These are phyloP conservation scores for Pristiophorus japonicus DNA, from an alignment of 2,113 vertebrate genomes.

Conservation along the genomic window DNA sequence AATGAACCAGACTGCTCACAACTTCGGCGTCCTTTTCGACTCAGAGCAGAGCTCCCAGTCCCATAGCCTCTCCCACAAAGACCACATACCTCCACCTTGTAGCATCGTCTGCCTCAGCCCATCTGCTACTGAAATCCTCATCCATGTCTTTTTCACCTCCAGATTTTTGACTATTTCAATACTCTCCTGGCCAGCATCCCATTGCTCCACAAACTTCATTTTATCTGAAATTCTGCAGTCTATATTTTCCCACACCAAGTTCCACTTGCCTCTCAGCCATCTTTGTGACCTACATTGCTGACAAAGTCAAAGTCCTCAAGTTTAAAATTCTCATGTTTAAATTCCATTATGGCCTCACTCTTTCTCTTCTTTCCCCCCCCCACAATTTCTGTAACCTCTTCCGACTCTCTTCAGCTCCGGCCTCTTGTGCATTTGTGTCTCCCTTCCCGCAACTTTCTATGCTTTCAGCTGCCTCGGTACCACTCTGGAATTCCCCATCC, in stretches of 20 bases:
- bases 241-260: neutral
- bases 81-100: neutral
- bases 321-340: conserved; percentile 18
- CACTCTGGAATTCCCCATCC: neutral
- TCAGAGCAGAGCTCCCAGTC: neutral
- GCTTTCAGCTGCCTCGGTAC: neutral
- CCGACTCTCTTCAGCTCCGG: neutral
- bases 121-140: neutral
- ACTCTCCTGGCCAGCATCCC: neutral
- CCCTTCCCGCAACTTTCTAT: neutral
- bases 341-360: neutral
- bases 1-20: neutral
- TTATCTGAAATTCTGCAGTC: neutral
- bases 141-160: neutral
- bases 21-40: neutral
- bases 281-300: neutral
- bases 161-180: neutral
- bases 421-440: neutral
- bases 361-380: no score
- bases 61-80: neutral
- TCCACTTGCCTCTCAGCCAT: neutral
- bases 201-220: neutral
- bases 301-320: neutral
- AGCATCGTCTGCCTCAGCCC: neutral
- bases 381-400: neutral